These are phyloP conservation scores for Cisticola juncidis DNA, from an alignment of 2,113 vertebrate genomes.

Conservation along the genomic window DNA sequence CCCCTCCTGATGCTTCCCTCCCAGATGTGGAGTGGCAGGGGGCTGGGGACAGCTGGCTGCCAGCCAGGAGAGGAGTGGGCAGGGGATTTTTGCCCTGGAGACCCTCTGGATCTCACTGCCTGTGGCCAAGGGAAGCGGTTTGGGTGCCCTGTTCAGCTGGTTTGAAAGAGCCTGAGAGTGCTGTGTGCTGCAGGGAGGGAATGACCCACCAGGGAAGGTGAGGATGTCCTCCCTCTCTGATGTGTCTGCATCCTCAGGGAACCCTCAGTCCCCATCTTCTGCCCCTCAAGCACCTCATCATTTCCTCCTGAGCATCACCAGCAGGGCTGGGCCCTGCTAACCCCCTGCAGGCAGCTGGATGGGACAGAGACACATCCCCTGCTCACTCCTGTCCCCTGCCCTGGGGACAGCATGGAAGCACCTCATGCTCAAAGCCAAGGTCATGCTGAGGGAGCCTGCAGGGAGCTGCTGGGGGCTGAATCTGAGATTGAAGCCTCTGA, in stretches of 20 bases:
- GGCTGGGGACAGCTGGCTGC: not conserved
- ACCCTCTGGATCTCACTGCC: not conserved
- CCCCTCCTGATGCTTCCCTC: constrained; percentile 3
- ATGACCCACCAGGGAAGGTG: not conserved
- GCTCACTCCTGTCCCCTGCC: not conserved
- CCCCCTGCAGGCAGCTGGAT: not conserved
- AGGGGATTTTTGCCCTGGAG: constrained; percentile 50
- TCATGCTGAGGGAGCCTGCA: accelerated
- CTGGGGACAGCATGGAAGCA: not conserved
- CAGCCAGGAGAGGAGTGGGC: not conserved
- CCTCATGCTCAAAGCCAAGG: accelerated
- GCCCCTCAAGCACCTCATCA: not conserved
- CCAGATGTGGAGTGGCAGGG: constrained; percentile 37
- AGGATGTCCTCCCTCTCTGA: not conserved
- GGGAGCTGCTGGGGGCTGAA: not conserved
- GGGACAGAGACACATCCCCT: not conserved
- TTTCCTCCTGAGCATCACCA: not conserved
- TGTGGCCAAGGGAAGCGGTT: not conserved
- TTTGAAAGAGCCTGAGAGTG: not conserved
- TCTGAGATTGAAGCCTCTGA: not conserved
- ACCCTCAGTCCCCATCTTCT: not conserved
- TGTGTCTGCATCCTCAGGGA: not conserved
- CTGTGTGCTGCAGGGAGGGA: not conserved
- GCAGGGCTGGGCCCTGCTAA: not conserved
- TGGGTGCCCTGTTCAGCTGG: not conserved